These are phyloP conservation scores for Orchesella cincta DNA, from an alignment of 1,140 invertebrate species.

Conservation along the genomic window DNA sequence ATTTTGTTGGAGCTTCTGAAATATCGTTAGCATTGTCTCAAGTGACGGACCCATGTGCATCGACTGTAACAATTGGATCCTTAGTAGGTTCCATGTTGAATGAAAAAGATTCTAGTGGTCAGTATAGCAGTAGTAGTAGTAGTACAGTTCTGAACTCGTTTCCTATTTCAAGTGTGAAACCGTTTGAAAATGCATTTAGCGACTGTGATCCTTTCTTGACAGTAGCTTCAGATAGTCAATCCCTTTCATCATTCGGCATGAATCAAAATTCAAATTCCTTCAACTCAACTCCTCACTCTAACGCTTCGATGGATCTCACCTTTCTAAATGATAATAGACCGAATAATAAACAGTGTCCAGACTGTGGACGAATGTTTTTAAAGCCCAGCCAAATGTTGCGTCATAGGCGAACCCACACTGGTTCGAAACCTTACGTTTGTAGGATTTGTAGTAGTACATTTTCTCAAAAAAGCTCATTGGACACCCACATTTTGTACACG, in stretches of 20 bases:
- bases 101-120: too few relatives aligned
- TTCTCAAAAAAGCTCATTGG: constrained; percentile 30
- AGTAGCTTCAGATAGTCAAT: neutral
- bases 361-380: constrained; percentile 68
- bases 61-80: too few relatives aligned
- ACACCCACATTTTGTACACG: constrained; percentile 15
- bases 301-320: neutral
- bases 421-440: constrained; percentile 66
- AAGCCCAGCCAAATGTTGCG: constrained; percentile 70
- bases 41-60: too few relatives aligned
- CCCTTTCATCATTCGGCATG: neutral
- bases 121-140: too few relatives aligned
- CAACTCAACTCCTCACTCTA: too few relatives aligned
- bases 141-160: neutral
- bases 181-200: neutral
- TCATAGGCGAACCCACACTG: constrained; percentile 65
- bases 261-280: constrained; percentile 16
- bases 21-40: too few relatives aligned
- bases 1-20: too few relatives aligned
- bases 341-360: constrained; percentile 58
- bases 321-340: too few relatives aligned
- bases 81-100: too few relatives aligned
- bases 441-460: constrained; percentile 40
- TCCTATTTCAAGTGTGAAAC: neutral
- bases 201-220: neutral